phyloP scores from a whole-genome alignment of 2,113 vertebrate species.

The Podarcis cretensis region DNA sequence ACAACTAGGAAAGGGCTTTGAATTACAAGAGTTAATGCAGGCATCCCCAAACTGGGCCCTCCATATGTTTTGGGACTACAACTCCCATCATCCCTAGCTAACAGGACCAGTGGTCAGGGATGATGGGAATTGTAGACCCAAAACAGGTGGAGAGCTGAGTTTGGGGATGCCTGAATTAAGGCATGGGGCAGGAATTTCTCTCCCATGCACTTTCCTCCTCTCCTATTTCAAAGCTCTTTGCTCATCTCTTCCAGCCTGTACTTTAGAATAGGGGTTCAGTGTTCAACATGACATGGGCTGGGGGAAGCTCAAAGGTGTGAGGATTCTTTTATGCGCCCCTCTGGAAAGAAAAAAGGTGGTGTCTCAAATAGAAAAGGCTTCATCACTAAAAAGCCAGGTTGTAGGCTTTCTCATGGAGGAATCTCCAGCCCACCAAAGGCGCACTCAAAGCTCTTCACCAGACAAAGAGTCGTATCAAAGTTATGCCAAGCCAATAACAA shows the following conservation, averaged over 20 bases:
- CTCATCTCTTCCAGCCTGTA: not conserved
- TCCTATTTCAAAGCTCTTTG: not conserved
- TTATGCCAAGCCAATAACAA: constrained; percentile 30
- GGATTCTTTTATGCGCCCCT: no score
- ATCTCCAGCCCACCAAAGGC: not conserved
- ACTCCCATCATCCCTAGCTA: no score
- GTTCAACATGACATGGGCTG: no score
- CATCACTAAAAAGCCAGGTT: not conserved
- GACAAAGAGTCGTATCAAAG: not conserved
- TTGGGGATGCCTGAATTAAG: no score
- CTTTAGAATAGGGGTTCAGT: not conserved
- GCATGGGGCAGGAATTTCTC: not conserved
- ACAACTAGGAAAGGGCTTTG: not conserved
- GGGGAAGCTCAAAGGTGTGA: no score
- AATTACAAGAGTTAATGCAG: not conserved
- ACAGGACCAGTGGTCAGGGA: no score
- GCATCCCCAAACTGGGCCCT: no score
- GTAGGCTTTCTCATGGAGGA: not conserved
- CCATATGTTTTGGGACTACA: no score
- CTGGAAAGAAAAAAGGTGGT: not conserved
- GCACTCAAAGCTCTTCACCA: not conserved
- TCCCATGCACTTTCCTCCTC: no score
- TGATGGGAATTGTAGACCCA: no score
- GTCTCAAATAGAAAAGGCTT: not conserved
- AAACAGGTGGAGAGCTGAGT: no score